phyloP scores from a whole-genome alignment of 2,113 vertebrate genomes.

The Variabilichromis moorii region DNA sequence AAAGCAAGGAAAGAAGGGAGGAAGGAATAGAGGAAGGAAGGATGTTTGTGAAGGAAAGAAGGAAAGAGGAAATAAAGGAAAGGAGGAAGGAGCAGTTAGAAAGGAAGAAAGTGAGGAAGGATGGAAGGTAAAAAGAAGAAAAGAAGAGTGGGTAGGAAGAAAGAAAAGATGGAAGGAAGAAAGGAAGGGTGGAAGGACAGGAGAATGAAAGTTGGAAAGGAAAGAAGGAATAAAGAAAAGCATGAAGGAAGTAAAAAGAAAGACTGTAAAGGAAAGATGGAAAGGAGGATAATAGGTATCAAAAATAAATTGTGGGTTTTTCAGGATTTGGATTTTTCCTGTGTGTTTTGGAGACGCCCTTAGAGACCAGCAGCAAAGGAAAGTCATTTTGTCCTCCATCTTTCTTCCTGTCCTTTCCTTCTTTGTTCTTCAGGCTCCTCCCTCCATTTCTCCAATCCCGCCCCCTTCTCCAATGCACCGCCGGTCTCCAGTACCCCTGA shows the following conservation, averaged over 20 bases:
- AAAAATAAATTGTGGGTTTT: neutral
- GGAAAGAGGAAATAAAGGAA: neutral
- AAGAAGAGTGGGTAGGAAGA: neutral
- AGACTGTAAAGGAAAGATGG: neutral
- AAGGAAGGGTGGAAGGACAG: neutral
- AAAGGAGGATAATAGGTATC: neutral
- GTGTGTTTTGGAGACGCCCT: neutral
- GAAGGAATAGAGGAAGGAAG: neutral
- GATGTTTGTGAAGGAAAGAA: neutral
- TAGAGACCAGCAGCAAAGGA: neutral
- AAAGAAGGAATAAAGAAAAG: neutral
- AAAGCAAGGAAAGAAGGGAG: neutral
- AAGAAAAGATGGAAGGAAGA: neutral
- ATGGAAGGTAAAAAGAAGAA: neutral
- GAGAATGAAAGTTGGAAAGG: neutral
- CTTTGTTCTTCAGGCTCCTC: neutral
- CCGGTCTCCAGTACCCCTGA: slow-evolving; percentile 40
- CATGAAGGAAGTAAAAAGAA: neutral
- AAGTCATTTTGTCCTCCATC: neutral
- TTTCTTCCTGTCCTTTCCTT: neutral
- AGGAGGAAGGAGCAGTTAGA: neutral
- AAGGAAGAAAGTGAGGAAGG: neutral
- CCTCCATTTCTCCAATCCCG: slow-evolving; percentile 2
- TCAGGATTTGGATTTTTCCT: neutral
- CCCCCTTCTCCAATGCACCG: slow-evolving; percentile 63